phyloP scores from a whole-genome alignment of 2,888 invertebrate genomes.

The Tenthredo distinguenda region DNA sequence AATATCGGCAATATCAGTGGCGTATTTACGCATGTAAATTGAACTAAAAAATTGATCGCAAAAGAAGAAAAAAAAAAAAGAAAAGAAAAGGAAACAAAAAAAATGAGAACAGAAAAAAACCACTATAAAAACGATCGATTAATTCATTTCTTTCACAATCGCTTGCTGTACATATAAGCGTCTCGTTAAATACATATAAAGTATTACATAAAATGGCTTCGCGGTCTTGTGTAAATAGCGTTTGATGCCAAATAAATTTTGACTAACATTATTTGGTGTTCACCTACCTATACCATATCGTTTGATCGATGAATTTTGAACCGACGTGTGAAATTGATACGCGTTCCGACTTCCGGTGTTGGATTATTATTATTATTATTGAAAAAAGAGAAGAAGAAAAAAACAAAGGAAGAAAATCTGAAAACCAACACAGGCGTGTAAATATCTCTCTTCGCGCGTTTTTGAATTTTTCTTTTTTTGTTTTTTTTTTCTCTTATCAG shows the following conservation, averaged over 20 bases:
- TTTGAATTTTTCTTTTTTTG: not conserved
- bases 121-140: conserved; percentile 40
- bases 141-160: conserved; percentile 56
- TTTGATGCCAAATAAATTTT: conserved; percentile 57
- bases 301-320: not conserved
- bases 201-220: not conserved
- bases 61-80: conserved; percentile 24
- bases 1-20: not conserved
- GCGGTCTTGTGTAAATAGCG: conserved; percentile 45
- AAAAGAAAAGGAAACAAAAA: conserved; percentile 30
- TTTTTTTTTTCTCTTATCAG: not conserved
- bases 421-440: not conserved
- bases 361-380: not conserved
- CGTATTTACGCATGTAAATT: conserved; percentile 21
- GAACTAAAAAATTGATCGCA: conserved; percentile 14
- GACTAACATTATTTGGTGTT: conserved; percentile 1
- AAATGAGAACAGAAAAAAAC: conserved; percentile 41
- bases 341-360: conserved; percentile 9
- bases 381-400: not conserved
- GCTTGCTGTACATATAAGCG: conserved; percentile 63
- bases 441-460: not conserved
- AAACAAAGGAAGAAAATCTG: not conserved
- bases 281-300: not conserved
- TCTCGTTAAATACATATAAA: not conserved
- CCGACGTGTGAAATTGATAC: not conserved